These are phyloP conservation scores for Phaethon lepturus DNA, from an alignment of 2,113 vertebrate species.

Conservation along the genomic window DNA sequence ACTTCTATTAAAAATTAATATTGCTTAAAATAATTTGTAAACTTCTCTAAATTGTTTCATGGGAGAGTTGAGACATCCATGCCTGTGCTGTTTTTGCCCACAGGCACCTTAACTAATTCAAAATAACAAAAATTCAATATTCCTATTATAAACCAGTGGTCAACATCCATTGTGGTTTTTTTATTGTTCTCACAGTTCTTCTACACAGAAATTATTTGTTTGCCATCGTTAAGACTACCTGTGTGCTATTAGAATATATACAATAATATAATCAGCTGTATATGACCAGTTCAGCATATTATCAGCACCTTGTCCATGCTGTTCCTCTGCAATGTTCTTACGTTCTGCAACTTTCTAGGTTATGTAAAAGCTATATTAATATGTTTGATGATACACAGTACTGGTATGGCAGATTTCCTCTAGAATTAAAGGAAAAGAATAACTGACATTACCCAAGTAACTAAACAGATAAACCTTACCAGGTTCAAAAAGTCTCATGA, in stretches of 20 bases:
- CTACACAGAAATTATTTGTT: background rate
- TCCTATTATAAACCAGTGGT: background rate
- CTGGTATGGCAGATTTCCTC: background rate
- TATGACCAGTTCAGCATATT: background rate
- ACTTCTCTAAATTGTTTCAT: background rate
- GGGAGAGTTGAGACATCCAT: background rate
- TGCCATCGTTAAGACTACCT: background rate
- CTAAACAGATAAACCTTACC: background rate
- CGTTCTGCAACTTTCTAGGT: background rate
- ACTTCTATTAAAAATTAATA: background rate
- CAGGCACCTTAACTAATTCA: background rate
- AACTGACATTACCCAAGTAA: background rate
- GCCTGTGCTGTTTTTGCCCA: background rate
- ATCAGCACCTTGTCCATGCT: background rate
- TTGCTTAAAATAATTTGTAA: background rate
- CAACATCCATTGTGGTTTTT: background rate
- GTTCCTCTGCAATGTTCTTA: background rate
- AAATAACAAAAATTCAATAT: background rate
- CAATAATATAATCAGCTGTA: background rate
- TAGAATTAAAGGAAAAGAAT: background rate
- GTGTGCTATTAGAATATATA: background rate
- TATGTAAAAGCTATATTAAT: background rate
- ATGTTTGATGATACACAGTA: background rate
- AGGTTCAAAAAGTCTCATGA: background rate
- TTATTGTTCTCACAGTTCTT: background rate